These are phyloP conservation scores for Hydra vulgaris DNA, from an alignment of 30 jellyfish, hydroid and myxozoan genomes.

Conservation along the genomic window DNA sequence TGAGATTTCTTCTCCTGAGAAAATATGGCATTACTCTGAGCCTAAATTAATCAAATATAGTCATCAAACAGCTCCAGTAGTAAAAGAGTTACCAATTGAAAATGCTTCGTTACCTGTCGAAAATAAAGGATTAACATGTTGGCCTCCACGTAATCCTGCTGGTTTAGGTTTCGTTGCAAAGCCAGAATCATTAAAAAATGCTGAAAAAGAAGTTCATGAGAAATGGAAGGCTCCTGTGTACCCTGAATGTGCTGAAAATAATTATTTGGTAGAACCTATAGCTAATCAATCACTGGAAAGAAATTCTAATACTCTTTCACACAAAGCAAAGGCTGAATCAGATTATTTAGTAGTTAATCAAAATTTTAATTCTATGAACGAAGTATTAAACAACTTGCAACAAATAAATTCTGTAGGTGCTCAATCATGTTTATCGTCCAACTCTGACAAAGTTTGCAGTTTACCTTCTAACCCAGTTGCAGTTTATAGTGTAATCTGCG, in stretches of 20 bases:
- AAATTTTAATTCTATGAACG: too few relatives aligned
- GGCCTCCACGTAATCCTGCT: constrained; percentile 66
- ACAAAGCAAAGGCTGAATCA: not conserved
- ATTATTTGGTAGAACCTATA: not conserved
- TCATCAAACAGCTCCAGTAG: not conserved
- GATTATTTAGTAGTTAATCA: too few relatives aligned
- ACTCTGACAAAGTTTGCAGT: too few relatives aligned
- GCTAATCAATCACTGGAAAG: not conserved
- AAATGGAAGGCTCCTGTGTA: constrained; percentile 33
- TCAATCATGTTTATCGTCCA: too few relatives aligned
- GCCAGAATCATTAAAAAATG: constrained; percentile 5
- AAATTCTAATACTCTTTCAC: not conserved
- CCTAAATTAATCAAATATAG: not conserved
- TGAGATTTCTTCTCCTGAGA: not conserved
- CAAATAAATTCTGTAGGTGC: too few relatives aligned
- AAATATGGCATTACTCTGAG: constrained; percentile 16
- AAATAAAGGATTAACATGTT: constrained; percentile 8
- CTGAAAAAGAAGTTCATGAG: constrained; percentile 8
- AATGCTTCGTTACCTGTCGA: not conserved
- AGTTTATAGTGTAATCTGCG: too few relatives aligned
- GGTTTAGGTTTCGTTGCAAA: constrained; percentile 2
- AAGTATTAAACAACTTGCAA: too few relatives aligned
- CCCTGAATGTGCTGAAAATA: constrained; percentile 1
- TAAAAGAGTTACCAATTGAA: not conserved
- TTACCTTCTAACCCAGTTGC: too few relatives aligned